Conservation (phyloP, 2,888 invertebrate species). For the Caenorhabditis sulstoni region DNA sequence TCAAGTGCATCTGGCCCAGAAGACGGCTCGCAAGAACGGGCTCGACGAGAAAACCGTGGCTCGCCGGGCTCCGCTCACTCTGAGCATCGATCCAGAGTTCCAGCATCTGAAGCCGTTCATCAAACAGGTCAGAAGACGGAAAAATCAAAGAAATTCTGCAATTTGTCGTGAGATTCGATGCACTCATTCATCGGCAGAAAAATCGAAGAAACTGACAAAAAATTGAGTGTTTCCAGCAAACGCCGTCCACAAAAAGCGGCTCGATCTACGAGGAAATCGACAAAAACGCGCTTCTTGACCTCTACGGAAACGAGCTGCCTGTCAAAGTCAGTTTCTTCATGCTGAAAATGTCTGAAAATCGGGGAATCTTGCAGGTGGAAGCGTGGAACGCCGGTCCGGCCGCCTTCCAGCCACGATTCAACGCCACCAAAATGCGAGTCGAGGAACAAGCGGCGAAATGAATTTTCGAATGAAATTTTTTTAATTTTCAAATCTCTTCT, state of each 20-base stretch:
- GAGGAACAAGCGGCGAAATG: slow-evolving; percentile 47
- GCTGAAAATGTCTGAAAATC: background rate
- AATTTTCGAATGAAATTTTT: slow-evolving; percentile 12
- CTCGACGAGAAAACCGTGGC: slow-evolving; percentile 53
- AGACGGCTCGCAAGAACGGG: slow-evolving; percentile 63
- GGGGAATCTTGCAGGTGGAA: slow-evolving; percentile 66
- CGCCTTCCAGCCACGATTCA: slow-evolving; percentile 65
- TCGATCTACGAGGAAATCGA: slow-evolving; percentile 77
- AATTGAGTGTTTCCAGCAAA: slow-evolving; percentile 43
- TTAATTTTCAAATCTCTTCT: slow-evolving; percentile 9
- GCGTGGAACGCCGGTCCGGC: slow-evolving; percentile 77
- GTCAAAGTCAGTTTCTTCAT: slow-evolving; percentile 66
- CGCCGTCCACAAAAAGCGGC: slow-evolving; percentile 41
- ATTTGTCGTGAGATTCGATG: too few relatives aligned
- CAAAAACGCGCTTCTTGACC: slow-evolving; percentile 68
- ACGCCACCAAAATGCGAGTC: slow-evolving; percentile 55
- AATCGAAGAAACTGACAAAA: background rate
- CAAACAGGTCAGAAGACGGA: slow-evolving; percentile 62
- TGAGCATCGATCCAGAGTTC: slow-evolving; percentile 78
- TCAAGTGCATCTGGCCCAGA: slow-evolving; percentile 59
- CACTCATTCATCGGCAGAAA: too few relatives aligned
- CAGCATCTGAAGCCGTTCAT: slow-evolving; percentile 71
- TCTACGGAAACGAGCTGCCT: slow-evolving; percentile 77
- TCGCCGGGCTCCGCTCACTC: slow-evolving; percentile 69
- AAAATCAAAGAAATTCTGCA: background rate